Conservation (phyloP, 2,888 invertebrate genomes). For the Oligia latruncula region DNA sequence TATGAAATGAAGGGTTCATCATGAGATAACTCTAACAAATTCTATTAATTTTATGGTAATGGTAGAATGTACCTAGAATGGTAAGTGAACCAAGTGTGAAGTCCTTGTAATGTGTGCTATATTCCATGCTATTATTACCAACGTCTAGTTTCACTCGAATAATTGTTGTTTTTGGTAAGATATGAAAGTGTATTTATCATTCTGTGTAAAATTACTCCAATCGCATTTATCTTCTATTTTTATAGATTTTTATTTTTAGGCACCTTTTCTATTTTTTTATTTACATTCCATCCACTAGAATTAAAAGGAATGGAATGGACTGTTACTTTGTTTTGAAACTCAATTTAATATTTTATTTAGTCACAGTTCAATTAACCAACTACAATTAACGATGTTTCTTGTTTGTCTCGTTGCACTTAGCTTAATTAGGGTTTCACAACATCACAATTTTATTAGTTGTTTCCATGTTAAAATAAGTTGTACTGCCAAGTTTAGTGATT, state of each 20-base stretch:
- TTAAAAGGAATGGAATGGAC: constrained; percentile 7
- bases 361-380: background rate
- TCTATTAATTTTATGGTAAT: constrained; percentile 6
- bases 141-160: background rate
- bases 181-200: background rate
- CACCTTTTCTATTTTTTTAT: constrained; percentile 10
- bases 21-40: background rate
- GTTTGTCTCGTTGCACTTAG: constrained; percentile 12
- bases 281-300: constrained; percentile 44
- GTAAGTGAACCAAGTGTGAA: background rate
- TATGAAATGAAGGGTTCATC: background rate
- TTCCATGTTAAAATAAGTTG: constrained; percentile 29
- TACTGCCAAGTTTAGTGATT: constrained; percentile 2
- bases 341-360: constrained; percentile 6
- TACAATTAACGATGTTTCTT: background rate
- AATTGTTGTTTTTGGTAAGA: background rate
- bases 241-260: constrained; percentile 19
- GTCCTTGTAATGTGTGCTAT: background rate
- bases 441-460: constrained; percentile 27
- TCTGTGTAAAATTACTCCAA: constrained; percentile 10
- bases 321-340: constrained; percentile 3
- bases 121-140: constrained; percentile 6
- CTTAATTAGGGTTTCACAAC: constrained; percentile 30
- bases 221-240: constrained; percentile 42
- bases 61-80: constrained; percentile 14